A percentile compares a stretch with the other conserved stretches of the same genome.
Evolutionary conservation across 2,113 vertebrate species (phyloP).

Genomic region (Tetrax tetrax): DNA sequence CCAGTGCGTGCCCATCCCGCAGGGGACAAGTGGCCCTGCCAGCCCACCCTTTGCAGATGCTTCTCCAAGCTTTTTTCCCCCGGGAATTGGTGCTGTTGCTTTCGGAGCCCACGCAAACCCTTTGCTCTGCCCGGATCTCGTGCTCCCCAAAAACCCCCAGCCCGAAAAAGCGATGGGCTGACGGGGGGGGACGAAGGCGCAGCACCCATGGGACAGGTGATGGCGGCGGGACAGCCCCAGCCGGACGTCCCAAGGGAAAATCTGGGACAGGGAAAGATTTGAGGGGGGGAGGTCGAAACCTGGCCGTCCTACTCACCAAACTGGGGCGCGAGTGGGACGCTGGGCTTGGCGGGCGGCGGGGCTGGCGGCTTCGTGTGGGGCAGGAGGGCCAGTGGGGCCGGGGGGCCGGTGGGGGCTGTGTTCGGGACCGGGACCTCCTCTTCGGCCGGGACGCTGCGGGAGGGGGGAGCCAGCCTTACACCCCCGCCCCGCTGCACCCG

Average conservation of each 20-base stretch:
- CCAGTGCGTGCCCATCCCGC: background rate
- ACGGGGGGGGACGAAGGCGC: background rate
- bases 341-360: background rate
- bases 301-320: constrained; percentile 8
- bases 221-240: background rate
- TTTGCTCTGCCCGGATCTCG: background rate
- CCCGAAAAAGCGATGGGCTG: too few relatives aligned
- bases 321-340: background rate
- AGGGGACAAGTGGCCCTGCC: background rate
- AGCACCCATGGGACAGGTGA: background rate
- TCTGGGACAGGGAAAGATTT: background rate
- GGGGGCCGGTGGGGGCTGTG: fast-evolving
- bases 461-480: background rate
- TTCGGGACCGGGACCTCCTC: background rate
- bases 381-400: background rate
- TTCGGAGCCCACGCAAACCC: too few relatives aligned
- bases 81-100: too few relatives aligned
- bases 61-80: too few relatives aligned
- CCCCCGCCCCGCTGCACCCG: too few relatives aligned
- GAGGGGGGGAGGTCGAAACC: too few relatives aligned
- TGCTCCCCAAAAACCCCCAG: too few relatives aligned
- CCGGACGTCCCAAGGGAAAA: background rate
- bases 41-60: too few relatives aligned
- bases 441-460: background rate
- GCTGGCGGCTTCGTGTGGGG: background rate